Evolutionary conservation across 1,140 invertebrate genomes (phyloP), one percentile per base, ranked within the genome.

Genomic region (Caenorhabditis inopinata): DNA sequence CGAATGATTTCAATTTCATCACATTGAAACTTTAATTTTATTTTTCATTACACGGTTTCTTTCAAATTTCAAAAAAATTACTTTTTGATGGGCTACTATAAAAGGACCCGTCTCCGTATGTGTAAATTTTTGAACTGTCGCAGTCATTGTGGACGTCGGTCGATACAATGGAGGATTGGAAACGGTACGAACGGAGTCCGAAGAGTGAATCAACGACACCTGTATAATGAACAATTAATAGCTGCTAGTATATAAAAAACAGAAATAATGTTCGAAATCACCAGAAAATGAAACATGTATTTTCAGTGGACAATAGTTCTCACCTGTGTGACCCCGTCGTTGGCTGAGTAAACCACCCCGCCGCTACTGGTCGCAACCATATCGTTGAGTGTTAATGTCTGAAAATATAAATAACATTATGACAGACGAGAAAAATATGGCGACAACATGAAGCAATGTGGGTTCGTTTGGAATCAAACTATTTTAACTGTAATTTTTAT

Each of bases 331-430:
- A 68, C 32, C 35, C 58, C 32, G n/a, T 68, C 38, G 27, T 68
- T 68, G 11, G n/a, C 58, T 2, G 58, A 32, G 32, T 68, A 68
- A 21, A 16, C 58, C 21, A 23, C 58, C 32, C 32, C 58, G 18
- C 58, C 58, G 32, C 58, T 38, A 27, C 58, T 68, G 58, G 58
- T 68, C n/a, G 58, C 38, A 32, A 68, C 58, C 58, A 68, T 68
- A 29, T 68, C 32, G 58, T 68, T 68, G 58, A 68, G 58, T 38
- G 38, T 21, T 14, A 32, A 29, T 5, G 32, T 68, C 58, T 68
- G 32, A 68, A 68, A 68, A 32, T 35, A 16, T 11, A 32, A 6
- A 14, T 5, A 42, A 42, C 6, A 42, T 42, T 42, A 42, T 5
- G 5, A 42, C 14, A 42, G 14, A 7, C 14, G 5, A 7, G 38